Evolutionary conservation across 2,888 invertebrate genomes (phyloP), one percentile per base, ranked within the genome.

Genomic region (Laspeyria flexula): DNA sequence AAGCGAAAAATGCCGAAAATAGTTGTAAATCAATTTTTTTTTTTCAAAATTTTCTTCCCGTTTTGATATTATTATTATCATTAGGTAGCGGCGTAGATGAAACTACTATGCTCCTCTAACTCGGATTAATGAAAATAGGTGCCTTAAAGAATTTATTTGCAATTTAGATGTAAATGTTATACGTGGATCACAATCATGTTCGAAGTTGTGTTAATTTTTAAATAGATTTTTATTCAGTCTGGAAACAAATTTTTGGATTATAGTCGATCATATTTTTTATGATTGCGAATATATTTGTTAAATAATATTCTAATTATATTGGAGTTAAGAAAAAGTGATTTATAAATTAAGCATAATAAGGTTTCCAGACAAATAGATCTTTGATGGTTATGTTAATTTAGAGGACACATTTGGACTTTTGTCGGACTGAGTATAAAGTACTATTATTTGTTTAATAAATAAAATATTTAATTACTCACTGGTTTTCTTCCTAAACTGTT

Each of bases 391-490:
- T 74, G 76, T 83, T 82, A 82, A 81, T 85, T 82, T 84, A 82
- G 79, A 83, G 81, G 78, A 84, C 81, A 83, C 81, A 83, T 76
- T 73, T 74, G 72, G 75, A 79, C 77, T 73, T 73, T 71, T 81
- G 85, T 88, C 84, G 83, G 90, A 91, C 91, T 90, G 90, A 91
- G 85, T 87, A 86, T 88, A 85, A 84, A 85, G 84, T 86, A 88
- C 80, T 86, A 85, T 83, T 71, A 79, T 80, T 86, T 87, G 86
- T 86, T 89, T 85, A 87, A 81, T 83, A 71, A 88, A 86, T 86
- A 86, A 85, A 76, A 85, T 78, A 65, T 77, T 77, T 75, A 71
- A 75, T 79, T 72, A 74, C 65, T 50, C 48, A 55, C 33, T 29
- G 18, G 51, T 47, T 57, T 60, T 33, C 21, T 43, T 33, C 42